phyloP scores from a whole-genome alignment of 30 jellyfish, hydroid and myxozoan genomes.

The Aurelia aurita region DNA sequence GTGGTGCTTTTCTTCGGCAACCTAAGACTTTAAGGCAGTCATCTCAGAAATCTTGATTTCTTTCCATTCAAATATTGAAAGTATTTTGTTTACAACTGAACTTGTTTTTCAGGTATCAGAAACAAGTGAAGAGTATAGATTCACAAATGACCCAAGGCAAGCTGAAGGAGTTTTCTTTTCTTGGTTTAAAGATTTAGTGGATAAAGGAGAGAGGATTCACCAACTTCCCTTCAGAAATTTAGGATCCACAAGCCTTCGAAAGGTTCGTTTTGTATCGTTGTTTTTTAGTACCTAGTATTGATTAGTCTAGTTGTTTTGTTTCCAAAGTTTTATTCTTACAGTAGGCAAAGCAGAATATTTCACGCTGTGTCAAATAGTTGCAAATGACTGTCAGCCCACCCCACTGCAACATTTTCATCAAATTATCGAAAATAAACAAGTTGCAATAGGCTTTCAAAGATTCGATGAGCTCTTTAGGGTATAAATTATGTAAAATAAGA shows the following conservation, averaged over 20 bases:
- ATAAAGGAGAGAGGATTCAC: conserved; percentile 1
- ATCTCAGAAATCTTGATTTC: background rate
- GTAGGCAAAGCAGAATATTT: no score
- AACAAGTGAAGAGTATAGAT: conserved; percentile 34
- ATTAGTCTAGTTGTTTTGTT: no score
- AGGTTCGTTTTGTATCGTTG: conserved; percentile 1
- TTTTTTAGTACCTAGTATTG: background rate
- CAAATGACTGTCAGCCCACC: no score
- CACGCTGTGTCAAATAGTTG: no score
- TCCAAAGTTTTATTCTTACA: no score
- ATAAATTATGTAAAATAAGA: no score
- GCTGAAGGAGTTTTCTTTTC: conserved; percentile 54
- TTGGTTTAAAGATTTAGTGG: conserved; percentile 28
- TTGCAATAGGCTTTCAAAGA: no score
- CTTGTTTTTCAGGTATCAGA: background rate
- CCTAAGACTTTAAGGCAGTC: background rate
- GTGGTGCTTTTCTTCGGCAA: no score
- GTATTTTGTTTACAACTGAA: background rate
- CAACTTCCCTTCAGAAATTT: conserved; percentile 24
- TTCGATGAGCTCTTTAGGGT: no score
- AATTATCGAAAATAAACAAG: no score
- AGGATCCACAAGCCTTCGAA: conserved; percentile 22
- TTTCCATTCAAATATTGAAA: background rate
- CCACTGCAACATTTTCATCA: no score
- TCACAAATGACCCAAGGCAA: conserved; percentile 35